These are phyloP conservation scores for Serilophus lunatus DNA, from an alignment of 2,113 vertebrate species.

Conservation along the genomic window DNA sequence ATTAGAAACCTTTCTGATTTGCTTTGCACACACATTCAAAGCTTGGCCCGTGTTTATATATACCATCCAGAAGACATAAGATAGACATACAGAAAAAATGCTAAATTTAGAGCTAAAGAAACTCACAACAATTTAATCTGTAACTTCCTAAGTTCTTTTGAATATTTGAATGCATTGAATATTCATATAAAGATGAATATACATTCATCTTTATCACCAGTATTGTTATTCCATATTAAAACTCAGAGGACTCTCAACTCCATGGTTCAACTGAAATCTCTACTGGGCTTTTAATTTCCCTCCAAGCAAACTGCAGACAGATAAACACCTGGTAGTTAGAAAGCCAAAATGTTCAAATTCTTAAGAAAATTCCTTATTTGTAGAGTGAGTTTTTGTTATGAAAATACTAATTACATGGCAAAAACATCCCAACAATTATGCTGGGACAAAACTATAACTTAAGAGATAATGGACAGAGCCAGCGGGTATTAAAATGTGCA, in stretches of 20 bases:
- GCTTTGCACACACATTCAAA: background rate
- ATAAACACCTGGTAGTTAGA: background rate
- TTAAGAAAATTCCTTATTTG: background rate
- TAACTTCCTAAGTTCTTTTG: background rate
- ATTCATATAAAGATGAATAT: background rate
- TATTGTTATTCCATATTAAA: background rate
- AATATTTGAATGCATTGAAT: too few species aligned
- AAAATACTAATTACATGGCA: conserved; percentile 9
- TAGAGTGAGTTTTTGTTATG: background rate
- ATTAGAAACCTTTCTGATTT: background rate
- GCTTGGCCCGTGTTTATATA: background rate
- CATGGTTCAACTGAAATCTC: background rate
- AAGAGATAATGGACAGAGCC: conserved; percentile 20
- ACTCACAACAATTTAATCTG: background rate
- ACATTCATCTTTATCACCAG: background rate
- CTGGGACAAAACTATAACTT: background rate
- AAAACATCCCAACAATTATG: conserved; percentile 14
- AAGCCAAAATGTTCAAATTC: background rate
- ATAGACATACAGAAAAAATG: background rate
- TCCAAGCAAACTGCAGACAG: background rate
- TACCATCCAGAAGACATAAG: background rate
- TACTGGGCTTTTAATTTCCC: background rate
- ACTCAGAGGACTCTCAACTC: background rate
- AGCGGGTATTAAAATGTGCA: conserved; percentile 28
- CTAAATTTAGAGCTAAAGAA: background rate